phyloP scores from a whole-genome alignment of 1,140 invertebrate genomes.

The Pinna nobilis region DNA sequence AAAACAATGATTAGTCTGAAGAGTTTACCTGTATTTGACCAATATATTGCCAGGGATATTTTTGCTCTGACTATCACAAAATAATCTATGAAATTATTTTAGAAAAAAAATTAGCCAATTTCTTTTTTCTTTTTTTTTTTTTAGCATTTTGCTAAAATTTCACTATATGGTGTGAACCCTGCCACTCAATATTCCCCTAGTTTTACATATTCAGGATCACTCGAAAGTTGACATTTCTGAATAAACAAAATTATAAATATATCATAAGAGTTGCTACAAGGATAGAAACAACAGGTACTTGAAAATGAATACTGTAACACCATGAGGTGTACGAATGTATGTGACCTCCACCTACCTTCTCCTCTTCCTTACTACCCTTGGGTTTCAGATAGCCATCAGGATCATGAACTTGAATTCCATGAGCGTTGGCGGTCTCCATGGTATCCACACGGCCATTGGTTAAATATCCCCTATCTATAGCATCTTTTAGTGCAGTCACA shows the following conservation, averaged over 20 bases:
- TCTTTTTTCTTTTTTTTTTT: too few species aligned
- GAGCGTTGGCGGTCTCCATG: conserved; percentile 3
- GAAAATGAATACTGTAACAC: neutral
- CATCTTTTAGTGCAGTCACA: conserved; percentile 71
- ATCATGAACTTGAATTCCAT: conserved; percentile 30
- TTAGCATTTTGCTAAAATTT: too few species aligned
- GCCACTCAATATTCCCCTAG: too few species aligned
- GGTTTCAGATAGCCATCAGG: conserved; percentile 39
- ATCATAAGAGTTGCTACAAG: neutral
- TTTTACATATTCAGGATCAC: too few species aligned
- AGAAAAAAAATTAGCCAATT: too few species aligned
- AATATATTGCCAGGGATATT: too few species aligned
- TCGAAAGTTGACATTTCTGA: too few species aligned
- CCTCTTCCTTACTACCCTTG: conserved; percentile 24
- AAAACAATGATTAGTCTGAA: too few species aligned
- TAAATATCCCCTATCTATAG: conserved; percentile 63
- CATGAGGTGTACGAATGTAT: neutral
- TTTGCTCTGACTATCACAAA: too few species aligned
- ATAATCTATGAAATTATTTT: too few species aligned
- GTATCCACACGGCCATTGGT: conserved; percentile 42
- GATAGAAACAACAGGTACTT: neutral
- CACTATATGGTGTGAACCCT: too few species aligned
- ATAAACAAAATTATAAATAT: neutral
- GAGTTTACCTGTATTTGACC: too few species aligned
- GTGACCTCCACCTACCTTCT: conserved; percentile 23